These are phyloP conservation scores for Aphelenchoides bicaudatus DNA, from an alignment of 2,888 invertebrate genomes.

Conservation along the genomic window DNA sequence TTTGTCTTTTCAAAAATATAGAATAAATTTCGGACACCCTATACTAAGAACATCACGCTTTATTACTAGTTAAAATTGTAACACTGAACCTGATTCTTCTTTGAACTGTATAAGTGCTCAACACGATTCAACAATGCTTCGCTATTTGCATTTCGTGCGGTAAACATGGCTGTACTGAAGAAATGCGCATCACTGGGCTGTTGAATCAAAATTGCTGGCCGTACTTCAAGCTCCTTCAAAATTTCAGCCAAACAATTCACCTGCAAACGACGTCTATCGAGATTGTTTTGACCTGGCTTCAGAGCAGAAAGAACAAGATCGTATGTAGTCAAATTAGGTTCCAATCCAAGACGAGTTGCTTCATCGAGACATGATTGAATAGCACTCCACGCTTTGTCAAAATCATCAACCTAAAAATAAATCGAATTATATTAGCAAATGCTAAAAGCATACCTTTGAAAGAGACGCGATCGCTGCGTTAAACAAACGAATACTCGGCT, in stretches of 20 bases:
- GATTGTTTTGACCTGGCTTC: constrained; percentile 9
- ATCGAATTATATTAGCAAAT: not conserved
- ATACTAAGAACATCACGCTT: too few species aligned
- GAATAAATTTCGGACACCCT: too few species aligned
- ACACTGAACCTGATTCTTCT: constrained; percentile 46
- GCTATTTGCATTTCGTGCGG: constrained; percentile 35
- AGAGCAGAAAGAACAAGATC: constrained; percentile 12
- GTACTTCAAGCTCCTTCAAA: constrained; percentile 27
- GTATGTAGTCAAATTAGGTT: constrained; percentile 39
- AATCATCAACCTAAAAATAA: constrained; percentile 16
- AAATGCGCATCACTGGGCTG: constrained; percentile 31
- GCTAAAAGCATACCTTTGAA: constrained; percentile 15
- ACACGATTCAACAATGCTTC: constrained; percentile 39
- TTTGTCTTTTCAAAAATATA: not conserved
- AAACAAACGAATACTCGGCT: constrained; percentile 31
- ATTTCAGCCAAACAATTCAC: constrained; percentile 35
- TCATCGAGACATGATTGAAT: constrained; percentile 24
- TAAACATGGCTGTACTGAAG: constrained; percentile 28
- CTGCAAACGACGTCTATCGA: not conserved
- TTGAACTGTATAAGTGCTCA: constrained; percentile 36
- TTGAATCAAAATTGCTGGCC: constrained; percentile 20
- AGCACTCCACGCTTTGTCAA: not conserved
- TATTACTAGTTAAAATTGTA: too few species aligned
- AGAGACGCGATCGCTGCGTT: constrained; percentile 24
- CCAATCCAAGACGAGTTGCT: constrained; percentile 23